Base-by-base conservation (phyloP, 2,113 vertebrate genomes). In the Lates calcarifer region DNA sequence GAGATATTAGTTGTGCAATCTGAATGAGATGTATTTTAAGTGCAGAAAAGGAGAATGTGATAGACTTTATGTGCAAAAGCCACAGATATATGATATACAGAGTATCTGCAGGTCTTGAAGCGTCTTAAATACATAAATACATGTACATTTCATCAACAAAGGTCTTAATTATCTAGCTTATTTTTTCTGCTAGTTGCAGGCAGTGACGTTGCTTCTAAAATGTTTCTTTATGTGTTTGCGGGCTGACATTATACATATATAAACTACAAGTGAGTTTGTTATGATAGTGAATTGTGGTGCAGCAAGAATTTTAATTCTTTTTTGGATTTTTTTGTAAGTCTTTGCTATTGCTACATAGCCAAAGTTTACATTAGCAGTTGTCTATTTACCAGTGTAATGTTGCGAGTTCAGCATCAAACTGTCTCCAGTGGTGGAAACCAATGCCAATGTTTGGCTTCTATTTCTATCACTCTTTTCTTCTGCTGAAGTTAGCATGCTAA, bases 1-100 rank as follows among this genome's bases (percentile, higher is more conserved):
- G 45, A 14, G 0, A 57, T 56, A 7, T 69, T 47, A 14, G 24
- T 18, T 22, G 24, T 68, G 22, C 20, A 45, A 58, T 45, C 20
- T 56, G 37, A 45, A 24, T 51, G 20, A 29, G n/a, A 35, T 63
- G 13, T 3, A 74, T 39, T 61, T 31, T 14, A n/a, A 47, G n/a
- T 56, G 18, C 20, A 22, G 76, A 70, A 77, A 20, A 60, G 10
- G 41, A 43, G 22, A 72, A 47, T 35, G 31, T 11, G 11, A 53
- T 10, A 51, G 17, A 35, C 2, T 10, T 4, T 37, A 4, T 13
- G 28, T 11, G 20, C 43, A 22, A 31, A 33, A 33, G 41, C 26
- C 26, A 26, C 18, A 12, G 10, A 22, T 57, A 57, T 28, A 1
- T 17, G 45, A 67, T 18, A 26, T 26, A 53, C 65, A 53, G 1